Conservation (phyloP, 1,140 invertebrate genomes). For the Hesperophylax magnus region DNA sequence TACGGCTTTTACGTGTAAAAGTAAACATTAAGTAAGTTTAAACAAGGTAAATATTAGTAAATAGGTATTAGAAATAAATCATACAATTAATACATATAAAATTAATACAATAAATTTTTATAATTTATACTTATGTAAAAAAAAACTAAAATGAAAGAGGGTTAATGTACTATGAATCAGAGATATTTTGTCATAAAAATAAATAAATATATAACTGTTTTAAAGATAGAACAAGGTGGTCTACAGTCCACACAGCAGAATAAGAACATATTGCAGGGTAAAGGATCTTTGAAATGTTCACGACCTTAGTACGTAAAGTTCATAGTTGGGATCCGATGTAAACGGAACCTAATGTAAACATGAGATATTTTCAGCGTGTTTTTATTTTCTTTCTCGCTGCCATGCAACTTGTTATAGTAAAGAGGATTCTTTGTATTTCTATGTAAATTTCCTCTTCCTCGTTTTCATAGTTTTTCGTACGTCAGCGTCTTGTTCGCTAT, state of each 20-base stretch:
- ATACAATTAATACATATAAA: too few relatives aligned
- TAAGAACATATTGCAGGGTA: not conserved
- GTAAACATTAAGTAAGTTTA: too few relatives aligned
- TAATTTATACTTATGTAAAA: too few relatives aligned
- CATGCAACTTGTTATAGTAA: not conserved
- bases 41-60: too few relatives aligned
- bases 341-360: slow-evolving; percentile 20
- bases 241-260: not conserved
- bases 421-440: not conserved
- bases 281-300: not conserved
- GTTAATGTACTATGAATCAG: too few relatives aligned
- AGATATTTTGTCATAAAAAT: too few relatives aligned
- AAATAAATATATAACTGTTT: too few relatives aligned
- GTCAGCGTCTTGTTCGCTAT: not conserved
- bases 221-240: not conserved
- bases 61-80: too few relatives aligned
- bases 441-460: slow-evolving; percentile 13
- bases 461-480: not conserved
- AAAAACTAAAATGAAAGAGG: too few relatives aligned
- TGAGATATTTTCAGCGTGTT: slow-evolving; percentile 2
- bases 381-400: not conserved
- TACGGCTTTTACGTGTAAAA: too few relatives aligned
- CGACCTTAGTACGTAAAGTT: not conserved
- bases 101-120: too few relatives aligned
- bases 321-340: slow-evolving; percentile 7